Evolutionary conservation across 2,113 vertebrate genomes (phyloP), one percentile per base, ranked within the genome.

Genomic region (Scatophagus argus): DNA sequence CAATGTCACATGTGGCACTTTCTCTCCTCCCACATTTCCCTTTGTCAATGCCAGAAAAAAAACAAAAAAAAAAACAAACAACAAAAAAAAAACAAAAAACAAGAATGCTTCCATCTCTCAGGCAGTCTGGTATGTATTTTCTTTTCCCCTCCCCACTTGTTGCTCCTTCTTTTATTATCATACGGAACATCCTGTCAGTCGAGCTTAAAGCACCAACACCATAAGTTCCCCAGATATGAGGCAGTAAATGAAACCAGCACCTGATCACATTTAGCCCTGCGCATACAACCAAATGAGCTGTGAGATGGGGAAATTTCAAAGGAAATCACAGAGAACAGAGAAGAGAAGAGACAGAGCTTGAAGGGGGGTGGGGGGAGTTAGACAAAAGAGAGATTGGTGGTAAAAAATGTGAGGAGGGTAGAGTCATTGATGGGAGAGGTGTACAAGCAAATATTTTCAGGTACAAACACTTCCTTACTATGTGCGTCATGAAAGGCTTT

Each of bases 11-110:
- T 17, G 5, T 63, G 44, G 66, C 52, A 65, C 5, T 51, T 69
- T 58, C 51, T 56, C 54, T 77, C 60, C 58, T 77, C 67, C 71
- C 65, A 74, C 46, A 44, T 59, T 29, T 78, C 34, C 51, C 27
- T 54, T 27, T 29, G 49, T 47, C 49, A n/a, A 27, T 17, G 29
- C 23, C 5, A 72, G 27, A 43, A 55, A 77, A 63, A 64, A n/a
- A n/a, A n/a, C n/a, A n/a, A n/a, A n/a, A n/a, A n/a, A n/a, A n/a
- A n/a, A n/a, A n/a, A n/a, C n/a, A n/a, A n/a, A n/a, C n/a, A n/a
- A n/a, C n/a, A n/a, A n/a, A n/a, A n/a, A n/a, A n/a, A n/a, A n/a
- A n/a, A n/a, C n/a, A n/a, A n/a, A 36, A 52, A 54, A 52, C 49
- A 43, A 16, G 23, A 31, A 55, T 59, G 32, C 41, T 13, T 55